These are phyloP conservation scores for Neopipo cinnamomea DNA, from an alignment of 2,113 vertebrate species.

Conservation along the genomic window DNA sequence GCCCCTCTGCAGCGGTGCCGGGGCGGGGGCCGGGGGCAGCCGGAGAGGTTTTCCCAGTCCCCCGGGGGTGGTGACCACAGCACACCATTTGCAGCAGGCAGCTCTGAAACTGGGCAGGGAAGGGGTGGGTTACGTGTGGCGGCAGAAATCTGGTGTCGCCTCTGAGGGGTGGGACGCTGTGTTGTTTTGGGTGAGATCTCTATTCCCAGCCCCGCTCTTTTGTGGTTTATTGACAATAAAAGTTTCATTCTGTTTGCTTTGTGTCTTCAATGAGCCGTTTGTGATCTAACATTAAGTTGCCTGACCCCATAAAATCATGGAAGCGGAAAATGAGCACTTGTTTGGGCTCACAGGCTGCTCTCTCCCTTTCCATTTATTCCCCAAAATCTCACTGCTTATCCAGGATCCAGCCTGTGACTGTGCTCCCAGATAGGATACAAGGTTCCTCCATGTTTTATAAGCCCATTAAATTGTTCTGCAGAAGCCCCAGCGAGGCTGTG, in stretches of 20 bases:
- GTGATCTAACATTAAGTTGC: not conserved
- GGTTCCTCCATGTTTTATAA: not conserved
- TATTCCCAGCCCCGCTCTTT: not conserved
- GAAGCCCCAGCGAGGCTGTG: not conserved
- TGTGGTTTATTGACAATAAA: not conserved
- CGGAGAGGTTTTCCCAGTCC: not conserved
- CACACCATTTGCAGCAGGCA: slow-evolving; percentile 64
- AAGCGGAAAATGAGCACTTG: not conserved
- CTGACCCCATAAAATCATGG: not conserved
- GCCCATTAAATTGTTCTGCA: not conserved
- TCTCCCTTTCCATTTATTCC: not conserved
- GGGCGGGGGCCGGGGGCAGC: not conserved
- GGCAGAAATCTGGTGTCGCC: fast-evolving
- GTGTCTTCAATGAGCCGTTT: not conserved
- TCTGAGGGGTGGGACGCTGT: fast-evolving
- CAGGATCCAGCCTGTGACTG: fast-evolving
- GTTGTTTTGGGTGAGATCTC: not conserved
- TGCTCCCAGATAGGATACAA: fast-evolving
- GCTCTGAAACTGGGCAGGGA: slow-evolving; percentile 59
- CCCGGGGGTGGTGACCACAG: not conserved
- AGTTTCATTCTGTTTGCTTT: not conserved
- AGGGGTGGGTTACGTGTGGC: not conserved
- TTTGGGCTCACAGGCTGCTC: fast-evolving
- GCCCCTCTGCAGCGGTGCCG: not conserved
- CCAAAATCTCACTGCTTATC: not conserved